A percentile compares a stretch with the other conserved stretches of the same genome.
These are phyloP conservation scores for Philonicus albiceps DNA, from an alignment of 2,888 invertebrate genomes.

Conservation along the genomic window DNA sequence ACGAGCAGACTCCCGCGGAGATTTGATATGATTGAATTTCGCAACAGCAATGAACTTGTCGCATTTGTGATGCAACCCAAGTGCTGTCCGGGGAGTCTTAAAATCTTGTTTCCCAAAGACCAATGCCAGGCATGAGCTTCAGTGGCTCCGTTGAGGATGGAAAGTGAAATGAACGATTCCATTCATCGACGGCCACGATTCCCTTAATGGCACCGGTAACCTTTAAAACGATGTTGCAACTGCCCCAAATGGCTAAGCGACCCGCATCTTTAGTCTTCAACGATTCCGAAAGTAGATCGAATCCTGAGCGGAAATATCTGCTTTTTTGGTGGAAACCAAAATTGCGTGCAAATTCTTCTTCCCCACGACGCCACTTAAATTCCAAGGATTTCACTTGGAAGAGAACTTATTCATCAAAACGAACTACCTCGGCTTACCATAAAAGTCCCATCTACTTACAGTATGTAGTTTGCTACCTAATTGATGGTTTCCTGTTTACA, in stretches of 20 bases:
- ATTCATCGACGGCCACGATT: not conserved
- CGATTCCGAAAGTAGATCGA: not conserved
- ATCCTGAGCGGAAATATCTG: not conserved
- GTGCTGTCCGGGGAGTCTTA: not conserved
- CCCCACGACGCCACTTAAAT: not conserved
- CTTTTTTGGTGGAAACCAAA: not conserved
- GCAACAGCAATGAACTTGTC: conserved; percentile 3
- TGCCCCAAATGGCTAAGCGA: not conserved
- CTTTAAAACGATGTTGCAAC: not conserved
- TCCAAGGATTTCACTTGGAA: not conserved
- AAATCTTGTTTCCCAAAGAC: not conserved
- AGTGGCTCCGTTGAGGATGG: not conserved
- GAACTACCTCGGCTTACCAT: not conserved
- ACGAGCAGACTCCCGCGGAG: not conserved
- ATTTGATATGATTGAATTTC: not conserved
- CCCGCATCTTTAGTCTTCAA: not conserved
- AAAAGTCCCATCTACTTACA: not conserved
- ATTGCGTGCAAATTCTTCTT: not conserved
- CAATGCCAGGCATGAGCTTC: not conserved
- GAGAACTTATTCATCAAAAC: not conserved
- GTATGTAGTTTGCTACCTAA: not conserved
- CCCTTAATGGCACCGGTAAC: not conserved
- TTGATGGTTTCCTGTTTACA: not conserved
- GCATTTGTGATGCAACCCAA: not conserved
- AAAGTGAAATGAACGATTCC: not conserved